These are phyloP conservation scores for Mesembrinibis cayennensis DNA, from an alignment of 2,113 vertebrate species.

Conservation along the genomic window DNA sequence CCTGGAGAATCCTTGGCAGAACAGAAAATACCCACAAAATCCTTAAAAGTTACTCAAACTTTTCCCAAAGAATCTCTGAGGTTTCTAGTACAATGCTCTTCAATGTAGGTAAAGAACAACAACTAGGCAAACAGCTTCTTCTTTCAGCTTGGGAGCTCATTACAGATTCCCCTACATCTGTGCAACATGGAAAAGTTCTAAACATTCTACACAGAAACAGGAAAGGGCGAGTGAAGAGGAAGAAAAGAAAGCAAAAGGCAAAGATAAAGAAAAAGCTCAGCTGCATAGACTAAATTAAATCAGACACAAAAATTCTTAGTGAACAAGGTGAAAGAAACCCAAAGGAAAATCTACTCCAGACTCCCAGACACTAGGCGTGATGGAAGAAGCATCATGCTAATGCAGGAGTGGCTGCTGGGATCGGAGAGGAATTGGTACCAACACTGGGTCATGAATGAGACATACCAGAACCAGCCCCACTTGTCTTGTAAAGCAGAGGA, in stretches of 20 bases:
- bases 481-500: neutral
- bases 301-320: neutral
- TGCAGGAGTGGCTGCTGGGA: neutral
- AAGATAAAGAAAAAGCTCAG: neutral
- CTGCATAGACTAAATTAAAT: slow-evolving; percentile 56
- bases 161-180: slow-evolving; percentile 2
- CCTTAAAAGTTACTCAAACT: neutral
- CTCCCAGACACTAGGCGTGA: neutral
- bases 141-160: slow-evolving; percentile 16
- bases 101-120: neutral
- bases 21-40: neutral
- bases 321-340: neutral
- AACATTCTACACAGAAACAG: slow-evolving; percentile 7
- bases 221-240: neutral
- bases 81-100: neutral
- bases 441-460: neutral
- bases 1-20: neutral
- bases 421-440: neutral
- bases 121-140: neutral
- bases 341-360: neutral
- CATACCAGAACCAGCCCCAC: neutral
- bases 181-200: neutral
- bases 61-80: neutral
- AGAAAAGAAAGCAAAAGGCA: neutral
- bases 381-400: neutral